A percentile compares a stretch with the other conserved stretches of the same genome.
These are phyloP conservation scores for Brachypodius melanocephalos DNA, from an alignment of 2,113 vertebrate genomes.

Conservation along the genomic window DNA sequence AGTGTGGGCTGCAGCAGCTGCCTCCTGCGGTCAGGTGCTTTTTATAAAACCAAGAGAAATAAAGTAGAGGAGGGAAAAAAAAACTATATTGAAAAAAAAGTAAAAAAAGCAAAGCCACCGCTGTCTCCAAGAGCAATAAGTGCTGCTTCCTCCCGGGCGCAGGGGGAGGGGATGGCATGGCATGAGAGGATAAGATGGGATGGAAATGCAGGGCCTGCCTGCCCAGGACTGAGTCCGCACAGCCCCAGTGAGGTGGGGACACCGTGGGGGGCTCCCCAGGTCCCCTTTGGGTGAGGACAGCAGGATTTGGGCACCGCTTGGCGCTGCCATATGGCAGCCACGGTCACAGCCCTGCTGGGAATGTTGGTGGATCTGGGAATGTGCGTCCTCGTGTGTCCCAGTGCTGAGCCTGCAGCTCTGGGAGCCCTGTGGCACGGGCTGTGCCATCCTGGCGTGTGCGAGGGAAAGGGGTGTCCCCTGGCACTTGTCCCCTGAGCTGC, in stretches of 20 bases:
- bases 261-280: neutral
- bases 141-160: neutral
- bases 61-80: neutral
- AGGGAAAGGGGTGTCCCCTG: neutral
- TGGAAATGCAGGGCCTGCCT: neutral
- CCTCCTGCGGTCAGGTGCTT: constrained; percentile 68
- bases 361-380: neutral
- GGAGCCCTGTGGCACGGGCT: neutral
- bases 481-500: fast-evolving
- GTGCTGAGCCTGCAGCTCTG: neutral
- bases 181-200: neutral
- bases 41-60: constrained; percentile 30
- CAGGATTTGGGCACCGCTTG: neutral
- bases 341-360: fast-evolving
- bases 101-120: neutral
- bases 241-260: neutral
- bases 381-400: fast-evolving
- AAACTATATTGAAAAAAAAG: neutral
- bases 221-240: neutral
- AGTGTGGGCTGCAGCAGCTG: neutral
- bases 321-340: fast-evolving
- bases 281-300: neutral
- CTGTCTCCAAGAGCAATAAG: constrained; percentile 33
- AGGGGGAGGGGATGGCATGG: neutral
- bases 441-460: neutral